Percentiles rank a stretch among this genome's conserved stretches.
Conservation (phyloP, 2,113 vertebrate species). For the Orthonyx spaldingii region DNA sequence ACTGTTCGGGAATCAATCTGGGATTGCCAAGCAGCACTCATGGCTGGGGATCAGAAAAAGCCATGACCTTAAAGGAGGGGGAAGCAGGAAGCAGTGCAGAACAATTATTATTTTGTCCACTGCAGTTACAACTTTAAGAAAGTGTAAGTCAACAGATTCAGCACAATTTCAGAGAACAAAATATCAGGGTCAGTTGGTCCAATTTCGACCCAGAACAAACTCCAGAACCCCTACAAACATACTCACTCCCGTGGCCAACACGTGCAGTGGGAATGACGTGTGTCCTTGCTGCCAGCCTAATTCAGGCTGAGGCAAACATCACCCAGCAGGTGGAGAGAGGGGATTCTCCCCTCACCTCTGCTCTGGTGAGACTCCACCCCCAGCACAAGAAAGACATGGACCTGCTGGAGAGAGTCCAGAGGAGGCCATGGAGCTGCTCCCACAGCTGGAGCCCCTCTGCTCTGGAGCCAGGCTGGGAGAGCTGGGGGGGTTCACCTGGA, state of each 20-base stretch:
- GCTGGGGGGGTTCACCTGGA: neutral
- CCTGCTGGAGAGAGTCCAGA: neutral
- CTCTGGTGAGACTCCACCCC: neutral
- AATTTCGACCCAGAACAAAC: neutral
- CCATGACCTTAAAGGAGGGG: neutral
- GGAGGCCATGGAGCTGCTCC: neutral
- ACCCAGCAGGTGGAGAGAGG: fast-evolving
- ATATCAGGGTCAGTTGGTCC: neutral
- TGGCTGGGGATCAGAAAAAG: neutral
- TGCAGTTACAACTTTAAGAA: neutral
- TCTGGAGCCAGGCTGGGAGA: neutral
- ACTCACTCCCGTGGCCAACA: fast-evolving
- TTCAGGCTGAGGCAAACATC: neutral
- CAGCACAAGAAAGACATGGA: neutral
- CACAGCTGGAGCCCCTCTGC: neutral
- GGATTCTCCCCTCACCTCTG: neutral
- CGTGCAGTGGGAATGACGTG: fast-evolving
- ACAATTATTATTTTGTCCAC: neutral
- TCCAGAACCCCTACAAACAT: fast-evolving
- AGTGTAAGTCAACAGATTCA: neutral
- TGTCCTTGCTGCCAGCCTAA: neutral
- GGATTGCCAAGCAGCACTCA: neutral
- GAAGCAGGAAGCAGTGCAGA: neutral
- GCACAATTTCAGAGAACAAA: neutral
- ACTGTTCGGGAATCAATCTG: neutral